These are phyloP conservation scores for Ptiloglossa arizonensis DNA, from an alignment of 1,140 invertebrate genomes.

Conservation along the genomic window DNA sequence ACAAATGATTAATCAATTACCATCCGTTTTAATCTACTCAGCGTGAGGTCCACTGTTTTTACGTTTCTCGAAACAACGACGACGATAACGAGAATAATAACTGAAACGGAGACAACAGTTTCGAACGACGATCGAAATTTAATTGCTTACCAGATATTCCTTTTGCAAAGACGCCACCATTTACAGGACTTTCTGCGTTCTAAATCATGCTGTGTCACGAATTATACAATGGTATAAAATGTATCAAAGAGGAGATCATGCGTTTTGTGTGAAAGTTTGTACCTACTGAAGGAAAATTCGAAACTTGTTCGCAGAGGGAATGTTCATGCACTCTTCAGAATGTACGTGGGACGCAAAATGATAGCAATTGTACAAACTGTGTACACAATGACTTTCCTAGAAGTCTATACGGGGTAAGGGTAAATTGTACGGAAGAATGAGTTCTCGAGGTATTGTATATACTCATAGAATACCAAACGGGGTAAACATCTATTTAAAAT, in stretches of 20 bases:
- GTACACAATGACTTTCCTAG: neutral
- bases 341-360: too few species aligned
- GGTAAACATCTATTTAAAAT: neutral
- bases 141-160: neutral
- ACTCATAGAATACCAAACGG: neutral
- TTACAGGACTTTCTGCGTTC: neutral
- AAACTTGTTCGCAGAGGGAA: neutral
- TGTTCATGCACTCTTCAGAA: neutral
- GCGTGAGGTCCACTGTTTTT: constrained; percentile 66
- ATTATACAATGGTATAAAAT: neutral
- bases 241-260: neutral
- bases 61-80: neutral
- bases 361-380: neutral
- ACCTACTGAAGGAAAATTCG: neutral
- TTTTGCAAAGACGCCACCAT: neutral
- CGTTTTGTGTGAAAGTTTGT: neutral
- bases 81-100: neutral
- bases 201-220: neutral
- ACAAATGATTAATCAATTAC: constrained; percentile 42
- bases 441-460: neutral
- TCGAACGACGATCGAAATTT: neutral
- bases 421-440: too few species aligned
- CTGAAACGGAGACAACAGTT: neutral
- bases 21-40: constrained; percentile 13
- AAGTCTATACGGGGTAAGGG: neutral